Percentiles rank a stretch among this genome's conserved stretches.
phyloP scores from a whole-genome alignment of 2,888 invertebrate genomes.

The Leuctra nigra region DNA sequence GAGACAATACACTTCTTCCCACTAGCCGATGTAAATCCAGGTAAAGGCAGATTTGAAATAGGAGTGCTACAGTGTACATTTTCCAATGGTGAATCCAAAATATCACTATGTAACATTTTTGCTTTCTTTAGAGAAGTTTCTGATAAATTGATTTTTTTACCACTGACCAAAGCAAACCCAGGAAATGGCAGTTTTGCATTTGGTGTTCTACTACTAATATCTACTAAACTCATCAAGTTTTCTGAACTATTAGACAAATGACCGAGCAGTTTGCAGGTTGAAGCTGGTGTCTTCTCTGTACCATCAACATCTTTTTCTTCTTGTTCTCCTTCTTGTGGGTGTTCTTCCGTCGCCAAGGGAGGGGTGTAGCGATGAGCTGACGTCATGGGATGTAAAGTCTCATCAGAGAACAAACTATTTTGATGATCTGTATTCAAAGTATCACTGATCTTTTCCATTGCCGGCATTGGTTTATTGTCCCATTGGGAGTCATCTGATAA shows the following conservation, averaged over 20 bases:
- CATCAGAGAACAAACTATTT: too few species aligned
- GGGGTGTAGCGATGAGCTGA: too few species aligned
- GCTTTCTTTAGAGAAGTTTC: conserved; percentile 34
- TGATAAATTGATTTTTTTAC: conserved; percentile 39
- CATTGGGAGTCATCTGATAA: not conserved
- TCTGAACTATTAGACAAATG: not conserved
- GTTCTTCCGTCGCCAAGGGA: too few species aligned
- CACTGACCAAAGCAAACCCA: conserved; percentile 38
- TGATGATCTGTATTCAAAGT: too few species aligned
- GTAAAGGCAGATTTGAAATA: conserved; percentile 28
- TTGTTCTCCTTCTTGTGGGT: too few species aligned
- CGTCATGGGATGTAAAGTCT: too few species aligned
- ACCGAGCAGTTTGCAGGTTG: too few species aligned
- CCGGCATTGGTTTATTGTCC: not conserved
- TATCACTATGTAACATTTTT: conserved; percentile 37
- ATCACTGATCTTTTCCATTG: too few species aligned
- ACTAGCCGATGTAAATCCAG: conserved; percentile 38
- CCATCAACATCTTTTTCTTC: not conserved
- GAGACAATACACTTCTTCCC: conserved; percentile 40
- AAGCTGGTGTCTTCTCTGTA: not conserved
- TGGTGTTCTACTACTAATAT: not conserved
- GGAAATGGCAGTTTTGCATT: conserved; percentile 20
- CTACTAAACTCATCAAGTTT: not conserved
- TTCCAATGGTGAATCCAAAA: conserved; percentile 35
- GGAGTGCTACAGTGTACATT: not conserved